Evolutionary conservation across 2,113 vertebrate species (phyloP), one percentile per base, ranked within the genome.

Genomic region (Balaeniceps rex): DNA sequence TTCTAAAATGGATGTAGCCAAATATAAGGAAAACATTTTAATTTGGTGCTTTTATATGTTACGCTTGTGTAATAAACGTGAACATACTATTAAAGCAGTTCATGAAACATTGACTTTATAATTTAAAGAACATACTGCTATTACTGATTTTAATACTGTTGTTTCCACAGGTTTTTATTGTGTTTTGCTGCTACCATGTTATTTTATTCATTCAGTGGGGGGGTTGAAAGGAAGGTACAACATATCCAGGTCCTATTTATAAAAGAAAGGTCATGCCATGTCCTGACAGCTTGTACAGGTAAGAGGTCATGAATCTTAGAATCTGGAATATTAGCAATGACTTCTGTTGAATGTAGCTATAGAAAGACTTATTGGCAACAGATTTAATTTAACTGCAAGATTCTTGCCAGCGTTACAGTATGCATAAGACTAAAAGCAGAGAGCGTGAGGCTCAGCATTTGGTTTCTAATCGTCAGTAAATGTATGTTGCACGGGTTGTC

Each of bases 261-360:
- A 72, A 94, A 91, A 87, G 88, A 86, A 81, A 84, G 70, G 29
- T 93, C 81, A n/a, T 80, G 63, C 44, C 11, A 4, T 76, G 74
- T 91, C 88, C 79, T 87, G 80, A 93, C 49, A 94, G 38, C 74
- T 92, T 74, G n/a, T 80, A 46, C 81, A 94, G 93, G 77, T 87
- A 91, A 85, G 78, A 80, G 78, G 31, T 93, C 46, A 57, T 42
- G 52, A 76, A 72, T 94, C 65, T 76, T 64, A 69, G 54, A 91
- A 61, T 80, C 44, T 94, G 84, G 33, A 94, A 55, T 68, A 83
- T 63, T 69, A 76, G 44, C 70, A 80, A 71, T 22, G 42, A 13
- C 34, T 76, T 75, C 31, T 77, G 2, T 34, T 88, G 84, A 60
- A 19, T 40, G 38, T 63, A 86, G 60, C 77, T 77, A 21, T 25